These are phyloP conservation scores for Sphaerophoria taeniata DNA, from an alignment of 2,888 invertebrate species.

Conservation along the genomic window DNA sequence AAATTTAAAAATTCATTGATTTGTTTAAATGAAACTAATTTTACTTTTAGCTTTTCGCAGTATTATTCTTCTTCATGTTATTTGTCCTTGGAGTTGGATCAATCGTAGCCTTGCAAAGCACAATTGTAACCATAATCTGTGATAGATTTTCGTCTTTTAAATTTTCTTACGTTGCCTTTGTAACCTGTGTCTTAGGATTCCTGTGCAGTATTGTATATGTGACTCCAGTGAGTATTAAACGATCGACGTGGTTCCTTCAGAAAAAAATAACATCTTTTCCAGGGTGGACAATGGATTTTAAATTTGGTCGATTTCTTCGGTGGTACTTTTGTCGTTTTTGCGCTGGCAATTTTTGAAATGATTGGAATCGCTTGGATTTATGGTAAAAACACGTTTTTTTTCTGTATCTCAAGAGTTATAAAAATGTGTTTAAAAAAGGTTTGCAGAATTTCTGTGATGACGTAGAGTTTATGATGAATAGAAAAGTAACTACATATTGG, in stretches of 20 bases:
- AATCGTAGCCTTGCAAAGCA: constrained; percentile 88
- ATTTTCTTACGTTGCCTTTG: constrained; percentile 85
- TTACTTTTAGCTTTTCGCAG: constrained; percentile 86
- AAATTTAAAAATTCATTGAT: no score
- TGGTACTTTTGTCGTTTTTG: constrained; percentile 85
- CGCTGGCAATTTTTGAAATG: constrained; percentile 85
- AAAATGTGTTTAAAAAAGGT: constrained; percentile 79
- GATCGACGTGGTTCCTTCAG: not conserved
- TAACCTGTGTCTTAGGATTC: constrained; percentile 85
- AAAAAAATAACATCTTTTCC: constrained; percentile 70
- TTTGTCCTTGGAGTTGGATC: constrained; percentile 91
- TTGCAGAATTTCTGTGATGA: constrained; percentile 87
- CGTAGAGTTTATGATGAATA: constrained; percentile 90
- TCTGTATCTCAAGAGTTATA: not conserved
- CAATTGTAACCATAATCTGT: constrained; percentile 87
- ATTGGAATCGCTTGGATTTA: constrained; percentile 85
- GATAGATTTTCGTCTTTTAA: constrained; percentile 87
- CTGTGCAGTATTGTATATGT: constrained; percentile 88
- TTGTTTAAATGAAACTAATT: no score
- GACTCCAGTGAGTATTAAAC: constrained; percentile 87
- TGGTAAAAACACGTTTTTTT: constrained; percentile 80
- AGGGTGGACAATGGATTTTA: constrained; percentile 86
- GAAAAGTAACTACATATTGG: constrained; percentile 88
- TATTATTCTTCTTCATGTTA: constrained; percentile 92
- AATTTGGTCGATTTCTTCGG: constrained; percentile 86